A percentile compares a stretch with the other conserved stretches of the same genome.
Evolutionary conservation across 2,113 vertebrate species (phyloP).

Genomic region (Sebastes schlegelii): DNA sequence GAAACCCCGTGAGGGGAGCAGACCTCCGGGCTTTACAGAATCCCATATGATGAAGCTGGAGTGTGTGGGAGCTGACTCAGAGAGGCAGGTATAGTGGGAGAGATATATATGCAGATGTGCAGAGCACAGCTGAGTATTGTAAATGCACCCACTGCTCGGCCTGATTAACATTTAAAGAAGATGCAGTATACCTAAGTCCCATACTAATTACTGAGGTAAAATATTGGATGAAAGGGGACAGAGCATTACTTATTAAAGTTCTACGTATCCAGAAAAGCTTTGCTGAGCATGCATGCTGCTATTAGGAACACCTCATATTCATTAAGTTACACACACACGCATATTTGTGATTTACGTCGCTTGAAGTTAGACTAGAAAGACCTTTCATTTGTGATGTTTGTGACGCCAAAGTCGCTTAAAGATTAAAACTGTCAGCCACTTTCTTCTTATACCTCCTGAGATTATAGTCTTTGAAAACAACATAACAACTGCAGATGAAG

Average conservation of each 20-base stretch:
- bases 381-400: neutral
- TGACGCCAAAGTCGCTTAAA: neutral
- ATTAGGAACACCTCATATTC: constrained; percentile 32
- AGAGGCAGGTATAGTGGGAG: neutral
- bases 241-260: constrained; percentile 48
- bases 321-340: constrained; percentile 11
- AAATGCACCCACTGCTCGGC: constrained; percentile 37
- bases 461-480: neutral
- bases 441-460: neutral
- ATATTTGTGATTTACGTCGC: neutral
- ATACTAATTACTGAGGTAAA: constrained; percentile 48
- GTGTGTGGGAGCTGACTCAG: constrained; percentile 32
- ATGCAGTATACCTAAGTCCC: constrained; percentile 30
- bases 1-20: neutral
- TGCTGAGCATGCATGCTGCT: constrained; percentile 52
- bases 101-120: constrained; percentile 33
- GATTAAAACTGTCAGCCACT: neutral
- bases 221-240: constrained; percentile 27
- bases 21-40: constrained; percentile 14
- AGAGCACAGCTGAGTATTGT: constrained; percentile 13
- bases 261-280: constrained; percentile 21
- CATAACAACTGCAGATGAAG: too few relatives aligned
- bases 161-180: constrained; percentile 59
- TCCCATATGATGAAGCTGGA: constrained; percentile 7
- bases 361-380: neutral